phyloP scores from a whole-genome alignment of 2,113 vertebrate genomes.

The Diadophis punctatus region DNA sequence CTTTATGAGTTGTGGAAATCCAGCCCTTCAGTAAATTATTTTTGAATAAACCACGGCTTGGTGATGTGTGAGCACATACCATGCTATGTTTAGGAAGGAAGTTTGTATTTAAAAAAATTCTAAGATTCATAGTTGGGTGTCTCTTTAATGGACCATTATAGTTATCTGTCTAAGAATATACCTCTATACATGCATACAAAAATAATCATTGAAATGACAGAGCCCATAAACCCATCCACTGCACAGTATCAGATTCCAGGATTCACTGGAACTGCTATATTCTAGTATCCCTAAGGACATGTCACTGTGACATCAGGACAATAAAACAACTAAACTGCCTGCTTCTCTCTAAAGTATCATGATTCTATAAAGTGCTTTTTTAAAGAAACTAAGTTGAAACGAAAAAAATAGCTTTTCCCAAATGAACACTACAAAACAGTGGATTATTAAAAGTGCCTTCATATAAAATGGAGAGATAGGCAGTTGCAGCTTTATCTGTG shows the following conservation, averaged over 20 bases:
- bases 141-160: background rate
- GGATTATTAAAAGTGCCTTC: background rate
- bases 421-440: background rate
- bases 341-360: background rate
- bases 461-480: background rate
- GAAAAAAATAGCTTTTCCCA: background rate
- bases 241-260: conserved; percentile 87
- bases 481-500: conserved; percentile 22
- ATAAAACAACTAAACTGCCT: conserved; percentile 41
- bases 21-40: background rate
- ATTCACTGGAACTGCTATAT: conserved; percentile 78
- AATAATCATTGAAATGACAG: conserved; percentile 77
- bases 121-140: background rate
- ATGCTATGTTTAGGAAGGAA: background rate
- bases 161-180: background rate
- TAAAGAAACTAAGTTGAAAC: background rate
- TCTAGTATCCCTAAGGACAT: conserved; percentile 82
- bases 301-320: conserved; percentile 69
- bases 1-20: background rate
- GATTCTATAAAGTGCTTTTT: background rate
- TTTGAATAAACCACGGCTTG: background rate
- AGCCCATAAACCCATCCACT: conserved; percentile 80
- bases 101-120: background rate
- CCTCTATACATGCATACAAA: background rate
- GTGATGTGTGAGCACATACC: background rate